A percentile compares a stretch with the other conserved stretches of the same genome.
Evolutionary conservation across 2,797 vertebrate genomes (phyloP).

Genomic region (Chrosomus eos): DNA sequence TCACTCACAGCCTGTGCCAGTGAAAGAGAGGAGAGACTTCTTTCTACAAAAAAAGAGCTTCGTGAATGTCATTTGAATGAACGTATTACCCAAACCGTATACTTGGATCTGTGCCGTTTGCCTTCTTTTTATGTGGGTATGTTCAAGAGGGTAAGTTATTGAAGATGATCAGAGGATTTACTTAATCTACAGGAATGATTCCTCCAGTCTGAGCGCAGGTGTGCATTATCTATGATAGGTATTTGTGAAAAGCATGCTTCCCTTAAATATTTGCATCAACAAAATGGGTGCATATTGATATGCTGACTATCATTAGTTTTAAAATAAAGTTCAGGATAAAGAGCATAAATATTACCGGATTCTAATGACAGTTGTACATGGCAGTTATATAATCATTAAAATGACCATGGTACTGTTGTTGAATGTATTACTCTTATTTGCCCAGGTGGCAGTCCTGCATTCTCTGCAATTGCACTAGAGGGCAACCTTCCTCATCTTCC

Average conservation of each 20-base stretch:
- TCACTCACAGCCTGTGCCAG: background rate
- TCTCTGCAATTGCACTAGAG: slow-evolving; percentile 53
- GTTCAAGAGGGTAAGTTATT: background rate
- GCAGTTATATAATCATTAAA: background rate
- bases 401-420: background rate
- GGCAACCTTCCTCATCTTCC: slow-evolving; percentile 38
- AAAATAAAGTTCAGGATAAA: background rate
- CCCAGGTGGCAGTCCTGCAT: slow-evolving; percentile 23
- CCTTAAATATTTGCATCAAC: slow-evolving; percentile 29
- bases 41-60: slow-evolving; percentile 26
- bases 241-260: slow-evolving; percentile 54
- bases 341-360: background rate
- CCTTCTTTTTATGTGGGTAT: slow-evolving; percentile 15
- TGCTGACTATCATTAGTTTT: slow-evolving; percentile 22
- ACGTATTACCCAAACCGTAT: background rate
- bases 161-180: slow-evolving; percentile 25
- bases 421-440: slow-evolving; percentile 7
- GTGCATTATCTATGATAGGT: slow-evolving; percentile 24
- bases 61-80: slow-evolving; percentile 30
- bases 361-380: slow-evolving; percentile 15
- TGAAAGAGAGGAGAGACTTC: background rate
- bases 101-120: slow-evolving; percentile 9
- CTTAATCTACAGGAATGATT: slow-evolving; percentile 13
- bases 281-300: slow-evolving; percentile 25
- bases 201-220: background rate